These are phyloP conservation scores for Cyprinodon diabolis DNA, from an alignment of 2,797 vertebrate species.

Conservation along the genomic window DNA sequence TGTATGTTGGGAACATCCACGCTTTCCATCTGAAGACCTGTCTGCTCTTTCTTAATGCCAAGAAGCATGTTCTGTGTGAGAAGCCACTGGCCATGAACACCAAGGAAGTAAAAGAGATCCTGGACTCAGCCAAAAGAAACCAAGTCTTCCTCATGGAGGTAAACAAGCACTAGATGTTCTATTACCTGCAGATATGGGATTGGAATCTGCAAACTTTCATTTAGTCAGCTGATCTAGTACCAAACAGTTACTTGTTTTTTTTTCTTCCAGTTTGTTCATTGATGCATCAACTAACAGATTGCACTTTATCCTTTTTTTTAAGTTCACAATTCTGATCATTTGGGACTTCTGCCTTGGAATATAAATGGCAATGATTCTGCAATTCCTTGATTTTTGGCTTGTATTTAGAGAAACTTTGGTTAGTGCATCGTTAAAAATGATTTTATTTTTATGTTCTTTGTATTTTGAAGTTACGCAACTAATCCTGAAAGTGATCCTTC, in stretches of 20 bases:
- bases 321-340: too few relatives aligned
- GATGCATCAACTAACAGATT: not conserved
- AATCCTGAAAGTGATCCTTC: not conserved
- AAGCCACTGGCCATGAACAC: conserved; percentile 89
- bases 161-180: conserved; percentile 6
- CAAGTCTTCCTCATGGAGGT: conserved; percentile 92
- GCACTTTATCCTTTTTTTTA: not conserved
- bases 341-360: too few relatives aligned
- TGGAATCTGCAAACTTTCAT: too few relatives aligned
- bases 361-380: not conserved
- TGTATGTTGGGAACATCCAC: conserved; percentile 86
- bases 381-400: not conserved
- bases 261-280: not conserved
- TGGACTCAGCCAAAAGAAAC: conserved; percentile 72
- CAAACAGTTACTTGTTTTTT: too few relatives aligned
- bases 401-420: too few relatives aligned
- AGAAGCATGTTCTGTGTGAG: conserved; percentile 89
- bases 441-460: not conserved
- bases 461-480: not conserved
- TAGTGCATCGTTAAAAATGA: not conserved
- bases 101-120: conserved; percentile 81
- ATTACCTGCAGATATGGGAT: too few relatives aligned
- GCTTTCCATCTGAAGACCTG: conserved; percentile 78
- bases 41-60: conserved; percentile 78
- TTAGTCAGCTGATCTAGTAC: too few relatives aligned